Evolutionary conservation across 2,113 vertebrate species (phyloP).

Genomic region (Loxodonta africana): DNA sequence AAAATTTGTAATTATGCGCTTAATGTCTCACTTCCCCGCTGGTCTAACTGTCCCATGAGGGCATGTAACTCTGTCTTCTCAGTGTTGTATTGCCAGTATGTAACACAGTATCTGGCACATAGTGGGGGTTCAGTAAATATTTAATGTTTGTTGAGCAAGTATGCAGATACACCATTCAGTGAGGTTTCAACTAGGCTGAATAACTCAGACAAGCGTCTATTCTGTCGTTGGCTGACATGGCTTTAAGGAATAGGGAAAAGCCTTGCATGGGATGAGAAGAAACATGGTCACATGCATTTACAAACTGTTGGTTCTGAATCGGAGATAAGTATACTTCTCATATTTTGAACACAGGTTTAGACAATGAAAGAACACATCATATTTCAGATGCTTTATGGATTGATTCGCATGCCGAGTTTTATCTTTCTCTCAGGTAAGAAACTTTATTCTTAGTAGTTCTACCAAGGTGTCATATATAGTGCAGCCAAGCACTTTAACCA

Average conservation of each 20-base stretch:
- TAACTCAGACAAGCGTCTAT: background rate
- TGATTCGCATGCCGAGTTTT: conserved; percentile 70
- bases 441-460: conserved; percentile 39
- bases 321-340: conserved; percentile 67
- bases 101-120: background rate
- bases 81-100: background rate
- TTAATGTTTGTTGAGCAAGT: background rate
- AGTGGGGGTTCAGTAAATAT: conserved; percentile 10
- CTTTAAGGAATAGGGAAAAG: conserved; percentile 16
- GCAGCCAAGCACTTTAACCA: no score
- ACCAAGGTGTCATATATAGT: background rate
- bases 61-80: background rate
- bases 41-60: background rate
- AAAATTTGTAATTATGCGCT: conserved; percentile 14
- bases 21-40: background rate
- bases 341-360: conserved; percentile 68
- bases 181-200: background rate
- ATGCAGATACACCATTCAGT: conserved; percentile 1
- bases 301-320: conserved; percentile 44
- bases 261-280: background rate
- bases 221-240: background rate
- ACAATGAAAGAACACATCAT: conserved; percentile 69
- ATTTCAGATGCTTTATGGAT: conserved; percentile 69
- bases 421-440: conserved; percentile 78
- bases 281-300: background rate